A percentile compares a stretch with the other conserved stretches of the same genome.
phyloP scores from a whole-genome alignment of 2,113 vertebrate genomes.

The Tyrannus savana region DNA sequence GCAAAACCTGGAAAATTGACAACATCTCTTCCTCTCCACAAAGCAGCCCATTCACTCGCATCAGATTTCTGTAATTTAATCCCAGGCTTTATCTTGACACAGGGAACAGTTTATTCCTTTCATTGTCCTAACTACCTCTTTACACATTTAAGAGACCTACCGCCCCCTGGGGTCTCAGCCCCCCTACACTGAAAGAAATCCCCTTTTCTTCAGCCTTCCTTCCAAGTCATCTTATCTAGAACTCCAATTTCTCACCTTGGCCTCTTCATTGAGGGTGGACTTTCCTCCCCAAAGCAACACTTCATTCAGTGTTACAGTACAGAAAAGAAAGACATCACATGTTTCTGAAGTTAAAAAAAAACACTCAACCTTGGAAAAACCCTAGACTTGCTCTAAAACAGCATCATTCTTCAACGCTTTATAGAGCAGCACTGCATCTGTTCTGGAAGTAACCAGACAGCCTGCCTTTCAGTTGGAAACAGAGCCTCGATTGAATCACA shows the following conservation, averaged over 20 bases:
- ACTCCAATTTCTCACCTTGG: not conserved
- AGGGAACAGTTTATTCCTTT: slow-evolving; percentile 26
- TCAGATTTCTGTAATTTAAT: slow-evolving; percentile 17
- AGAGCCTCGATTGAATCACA: slow-evolving; percentile 36
- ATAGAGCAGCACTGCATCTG: slow-evolving; percentile 12
- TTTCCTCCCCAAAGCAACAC: slow-evolving; percentile 8
- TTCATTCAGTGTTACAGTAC: not conserved
- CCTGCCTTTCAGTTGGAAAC: slow-evolving; percentile 47
- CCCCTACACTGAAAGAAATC: not conserved
- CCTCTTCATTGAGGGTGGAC: not conserved
- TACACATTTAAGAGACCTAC: not conserved
- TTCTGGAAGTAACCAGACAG: slow-evolving; percentile 49
- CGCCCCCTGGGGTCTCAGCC: not conserved
- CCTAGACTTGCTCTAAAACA: slow-evolving; percentile 37
- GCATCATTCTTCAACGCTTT: slow-evolving; percentile 30
- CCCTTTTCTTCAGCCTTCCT: not conserved
- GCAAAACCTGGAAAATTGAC: not conserved
- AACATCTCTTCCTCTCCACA: not conserved
- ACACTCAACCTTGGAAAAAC: slow-evolving; percentile 43
- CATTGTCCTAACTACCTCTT: not conserved
- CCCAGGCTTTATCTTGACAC: not conserved
- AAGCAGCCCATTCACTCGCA: not conserved
- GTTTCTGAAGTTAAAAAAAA: slow-evolving; percentile 27
- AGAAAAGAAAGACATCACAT: slow-evolving; percentile 25
- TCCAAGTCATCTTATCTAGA: not conserved